Base-by-base conservation (phyloP, 2,113 vertebrate species). In the Centropristis striata region DNA sequence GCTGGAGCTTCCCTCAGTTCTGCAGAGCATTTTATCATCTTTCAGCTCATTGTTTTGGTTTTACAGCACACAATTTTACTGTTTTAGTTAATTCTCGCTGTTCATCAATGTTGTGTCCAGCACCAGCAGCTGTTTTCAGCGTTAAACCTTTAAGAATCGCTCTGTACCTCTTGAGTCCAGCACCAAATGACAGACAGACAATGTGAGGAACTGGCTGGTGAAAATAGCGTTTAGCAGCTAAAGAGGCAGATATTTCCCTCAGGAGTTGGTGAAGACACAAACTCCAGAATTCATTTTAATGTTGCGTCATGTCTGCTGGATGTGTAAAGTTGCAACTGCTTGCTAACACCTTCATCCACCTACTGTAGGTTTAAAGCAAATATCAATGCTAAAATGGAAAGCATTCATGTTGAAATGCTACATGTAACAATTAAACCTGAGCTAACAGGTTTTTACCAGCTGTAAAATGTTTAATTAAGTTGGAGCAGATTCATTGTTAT, bases 401-500 rank as follows among this genome's bases (percentile, higher is more conserved):
- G 1, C 15, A 50, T 41, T 65, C 37, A 2, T 8, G 14, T 54
- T 53, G 27, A 60, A 69, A 20, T 41, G 21, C 9, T 20, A 54
- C 10, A 66, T 32, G 4, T 8, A 8, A 32, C 16, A 54, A 12
- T 21, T 44, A 28, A 0, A n/a, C 16, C 6, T 8, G 20, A 14
- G 6, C 2, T 42, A 27, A 13, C 16, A 18, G 11, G 12, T 37
- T 67, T 50, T 59, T 21, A 41, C 28, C 20, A 57, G 13, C 25
- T 46, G 51, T 18, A n/a, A 57, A 39, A 37, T 53, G 25, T 50
- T 36, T 53, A 11, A 25, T 37, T 46, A 25, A 21, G 18, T 61
- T 64, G 51, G 20, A 73, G 55, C 41, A 18, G 47, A 70, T 13
- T 28, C 57, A 60, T 49, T 80, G 59, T 49, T 32, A 54, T 72